A percentile compares a stretch with the other conserved stretches of the same genome.
These are phyloP conservation scores for Peucedramus taeniatus DNA, from an alignment of 2,113 vertebrate species.

Conservation along the genomic window DNA sequence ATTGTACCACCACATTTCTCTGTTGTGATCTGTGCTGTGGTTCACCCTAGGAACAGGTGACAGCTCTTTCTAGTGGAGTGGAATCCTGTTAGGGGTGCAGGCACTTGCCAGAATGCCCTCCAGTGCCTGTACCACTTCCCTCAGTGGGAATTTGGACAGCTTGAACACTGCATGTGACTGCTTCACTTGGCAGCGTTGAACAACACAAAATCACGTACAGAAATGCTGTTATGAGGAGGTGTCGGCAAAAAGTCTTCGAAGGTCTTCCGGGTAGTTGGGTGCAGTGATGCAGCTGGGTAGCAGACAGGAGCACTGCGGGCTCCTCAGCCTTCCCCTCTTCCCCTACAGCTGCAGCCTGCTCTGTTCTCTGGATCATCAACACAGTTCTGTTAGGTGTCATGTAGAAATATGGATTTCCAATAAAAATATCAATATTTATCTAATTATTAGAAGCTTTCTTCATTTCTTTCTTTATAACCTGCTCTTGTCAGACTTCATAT, in stretches of 20 bases:
- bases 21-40: background rate
- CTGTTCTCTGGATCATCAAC: background rate
- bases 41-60: background rate
- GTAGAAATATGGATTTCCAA: background rate
- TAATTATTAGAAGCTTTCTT: background rate
- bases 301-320: background rate
- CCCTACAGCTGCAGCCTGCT: background rate
- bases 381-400: background rate
- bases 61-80: background rate
- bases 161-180: accelerated
- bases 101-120: background rate
- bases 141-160: background rate
- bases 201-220: background rate
- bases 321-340: background rate
- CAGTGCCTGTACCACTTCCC: background rate
- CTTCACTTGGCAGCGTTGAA: background rate
- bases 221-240: background rate
- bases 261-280: background rate
- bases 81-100: background rate
- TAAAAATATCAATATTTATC: background rate
- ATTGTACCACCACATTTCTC: background rate
- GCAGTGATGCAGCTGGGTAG: background rate
- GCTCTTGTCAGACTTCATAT: background rate
- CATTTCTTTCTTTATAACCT: background rate
- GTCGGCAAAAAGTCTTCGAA: background rate